These are phyloP conservation scores for Beroe forskalii DNA, from an alignment of 37 sponge, comb jelly and placozoan genomes.

Conservation along the genomic window DNA sequence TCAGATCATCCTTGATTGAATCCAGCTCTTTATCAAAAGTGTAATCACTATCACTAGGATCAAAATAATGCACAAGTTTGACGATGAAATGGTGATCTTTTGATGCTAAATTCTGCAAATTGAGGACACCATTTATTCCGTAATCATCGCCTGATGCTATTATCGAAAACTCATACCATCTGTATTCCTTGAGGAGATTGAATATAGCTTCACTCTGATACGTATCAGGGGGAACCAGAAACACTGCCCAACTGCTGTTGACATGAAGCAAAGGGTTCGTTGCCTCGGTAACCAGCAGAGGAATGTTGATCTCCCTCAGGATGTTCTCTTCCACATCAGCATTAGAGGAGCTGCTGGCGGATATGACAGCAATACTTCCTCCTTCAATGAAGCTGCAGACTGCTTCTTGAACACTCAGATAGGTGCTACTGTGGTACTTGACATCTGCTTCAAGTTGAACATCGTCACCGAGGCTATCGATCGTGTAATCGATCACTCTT, in stretches of 20 bases:
- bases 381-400: neutral
- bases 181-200: neutral
- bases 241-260: neutral
- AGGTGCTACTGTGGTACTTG: neutral
- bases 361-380: neutral
- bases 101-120: slow-evolving; percentile 2
- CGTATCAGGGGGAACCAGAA: neutral
- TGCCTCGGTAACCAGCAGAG: neutral
- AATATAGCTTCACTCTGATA: slow-evolving; percentile 43
- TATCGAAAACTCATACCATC: slow-evolving; percentile 19
- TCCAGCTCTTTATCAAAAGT: slow-evolving; percentile 32
- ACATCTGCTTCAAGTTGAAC: neutral
- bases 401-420: neutral
- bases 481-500: neutral
- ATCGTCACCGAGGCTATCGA: neutral
- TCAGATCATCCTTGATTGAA: neutral
- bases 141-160: slow-evolving; percentile 8
- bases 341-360: no score
- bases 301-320: neutral
- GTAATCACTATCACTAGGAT: no score
- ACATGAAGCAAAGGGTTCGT: slow-evolving; percentile 20
- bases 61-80: slow-evolving; percentile 18
- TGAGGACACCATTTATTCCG: neutral
- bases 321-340: neutral
- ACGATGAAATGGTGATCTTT: neutral